Percentiles rank a stretch among this genome's conserved stretches.
Conservation (phyloP, 2,113 vertebrate genomes). For the Camelus dromedarius region DNA sequence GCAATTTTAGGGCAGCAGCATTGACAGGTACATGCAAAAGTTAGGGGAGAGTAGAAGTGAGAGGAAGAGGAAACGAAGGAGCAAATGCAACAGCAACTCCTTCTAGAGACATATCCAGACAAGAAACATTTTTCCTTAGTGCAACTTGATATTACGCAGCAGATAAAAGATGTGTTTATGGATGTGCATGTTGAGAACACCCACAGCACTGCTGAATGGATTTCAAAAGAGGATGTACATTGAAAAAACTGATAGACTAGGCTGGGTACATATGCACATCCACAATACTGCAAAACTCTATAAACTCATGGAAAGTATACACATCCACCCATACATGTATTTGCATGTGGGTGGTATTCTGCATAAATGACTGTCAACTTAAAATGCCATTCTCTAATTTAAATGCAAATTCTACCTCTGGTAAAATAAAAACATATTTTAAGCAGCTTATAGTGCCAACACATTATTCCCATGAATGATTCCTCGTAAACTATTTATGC, state of each 20-base stretch:
- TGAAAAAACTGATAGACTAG: constrained; percentile 34
- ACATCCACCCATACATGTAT: constrained; percentile 50
- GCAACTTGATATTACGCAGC: neutral
- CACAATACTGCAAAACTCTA: neutral
- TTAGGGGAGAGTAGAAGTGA: constrained; percentile 61
- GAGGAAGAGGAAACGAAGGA: neutral
- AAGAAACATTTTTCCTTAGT: constrained; percentile 34
- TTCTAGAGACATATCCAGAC: neutral
- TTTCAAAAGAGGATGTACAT: constrained; percentile 39
- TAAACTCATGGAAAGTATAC: constrained; percentile 39
- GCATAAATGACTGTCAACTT: constrained; percentile 81
- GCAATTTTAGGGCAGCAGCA: constrained; percentile 65
- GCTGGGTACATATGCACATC: neutral
- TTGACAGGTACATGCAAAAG: constrained; percentile 81
- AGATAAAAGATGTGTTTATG: constrained; percentile 53
- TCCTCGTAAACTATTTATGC: constrained; percentile 87
- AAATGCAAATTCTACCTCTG: constrained; percentile 83
- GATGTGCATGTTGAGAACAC: constrained; percentile 28
- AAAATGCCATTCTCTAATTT: constrained; percentile 85
- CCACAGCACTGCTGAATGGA: constrained; percentile 23
- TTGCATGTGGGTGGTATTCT: constrained; percentile 67
- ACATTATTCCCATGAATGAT: constrained; percentile 85
- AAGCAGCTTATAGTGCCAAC: constrained; percentile 85
- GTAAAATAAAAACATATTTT: constrained; percentile 86
- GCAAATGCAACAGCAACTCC: neutral